Conservation (phyloP, 1,140 invertebrate species). For the Drosophila varians region DNA sequence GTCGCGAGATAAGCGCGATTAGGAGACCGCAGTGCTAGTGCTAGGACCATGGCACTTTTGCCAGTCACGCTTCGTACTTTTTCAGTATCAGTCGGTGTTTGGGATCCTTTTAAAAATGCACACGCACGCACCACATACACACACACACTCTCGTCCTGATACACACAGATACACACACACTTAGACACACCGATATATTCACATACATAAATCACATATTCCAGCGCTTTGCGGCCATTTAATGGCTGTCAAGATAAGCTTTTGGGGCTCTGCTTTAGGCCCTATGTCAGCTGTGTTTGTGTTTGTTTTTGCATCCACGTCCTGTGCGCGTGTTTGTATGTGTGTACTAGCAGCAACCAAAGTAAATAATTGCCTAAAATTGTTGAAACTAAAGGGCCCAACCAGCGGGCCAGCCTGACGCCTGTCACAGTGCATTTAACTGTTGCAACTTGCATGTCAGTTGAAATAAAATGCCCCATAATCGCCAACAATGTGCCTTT, state of each 20-base stretch:
- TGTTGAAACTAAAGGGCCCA: constrained; percentile 44
- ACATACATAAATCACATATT: constrained; percentile 68
- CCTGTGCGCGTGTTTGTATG: background rate
- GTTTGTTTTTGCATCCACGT: background rate
- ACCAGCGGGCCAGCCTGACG: constrained; percentile 9
- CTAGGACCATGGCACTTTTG: constrained; percentile 9
- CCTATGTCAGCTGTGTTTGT: constrained; percentile 1
- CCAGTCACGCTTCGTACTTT: constrained; percentile 16
- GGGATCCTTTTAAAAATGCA: constrained; percentile 59
- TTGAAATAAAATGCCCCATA: constrained; percentile 15
- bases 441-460: constrained; percentile 42
- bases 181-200: constrained; percentile 11
- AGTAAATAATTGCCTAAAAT: constrained; percentile 77
- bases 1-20: constrained; percentile 71
- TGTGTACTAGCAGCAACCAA: constrained; percentile 17
- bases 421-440: constrained; percentile 61
- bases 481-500: too few species aligned
- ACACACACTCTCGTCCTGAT: background rate
- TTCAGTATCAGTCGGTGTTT: constrained; percentile 8
- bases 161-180: constrained; percentile 1
- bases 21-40: constrained; percentile 26
- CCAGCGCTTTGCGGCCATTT: constrained; percentile 72
- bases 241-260: constrained; percentile 80
- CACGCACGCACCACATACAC: constrained; percentile 30
- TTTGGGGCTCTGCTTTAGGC: constrained; percentile 22